phyloP scores from a whole-genome alignment of 2,797 vertebrate species.

The Rachycentron canadum region DNA sequence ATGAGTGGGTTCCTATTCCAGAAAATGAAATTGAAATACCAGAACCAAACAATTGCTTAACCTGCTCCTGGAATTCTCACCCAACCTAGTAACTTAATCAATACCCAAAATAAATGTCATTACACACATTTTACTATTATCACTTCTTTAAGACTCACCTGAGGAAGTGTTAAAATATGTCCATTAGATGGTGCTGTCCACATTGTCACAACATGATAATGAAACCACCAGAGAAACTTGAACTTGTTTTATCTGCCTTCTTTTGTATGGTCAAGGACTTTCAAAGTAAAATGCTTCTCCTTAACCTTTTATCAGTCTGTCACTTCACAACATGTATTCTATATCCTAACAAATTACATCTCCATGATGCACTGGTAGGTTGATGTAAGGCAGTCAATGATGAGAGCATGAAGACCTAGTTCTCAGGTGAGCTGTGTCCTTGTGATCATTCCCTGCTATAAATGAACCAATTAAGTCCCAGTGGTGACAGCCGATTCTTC shows the following conservation, averaged over 20 bases:
- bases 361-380: not conserved
- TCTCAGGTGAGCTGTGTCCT: slow-evolving; percentile 41
- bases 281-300: not conserved
- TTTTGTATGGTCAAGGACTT: not conserved
- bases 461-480: slow-evolving; percentile 51
- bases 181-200: slow-evolving; percentile 82
- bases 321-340: not conserved
- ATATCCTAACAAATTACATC: not conserved
- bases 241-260: not conserved
- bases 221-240: not conserved
- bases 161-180: not conserved
- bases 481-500: not conserved
- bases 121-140: too few species aligned
- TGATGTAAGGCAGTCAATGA: slow-evolving; percentile 4
- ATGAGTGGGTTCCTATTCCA: not conserved
- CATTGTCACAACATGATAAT: slow-evolving; percentile 11
- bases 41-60: not conserved
- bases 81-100: not conserved
- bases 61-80: accelerated
- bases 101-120: not conserved
- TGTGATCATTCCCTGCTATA: slow-evolving; percentile 43
- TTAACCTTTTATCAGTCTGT: not conserved
- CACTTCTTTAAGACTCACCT: not conserved
- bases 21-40: not conserved
- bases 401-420: slow-evolving; percentile 30